Percentiles rank a stretch among this genome's conserved stretches.
Evolutionary conservation across 2,888 invertebrate species (phyloP).

Genomic region (Lithophane ornitopus): DNA sequence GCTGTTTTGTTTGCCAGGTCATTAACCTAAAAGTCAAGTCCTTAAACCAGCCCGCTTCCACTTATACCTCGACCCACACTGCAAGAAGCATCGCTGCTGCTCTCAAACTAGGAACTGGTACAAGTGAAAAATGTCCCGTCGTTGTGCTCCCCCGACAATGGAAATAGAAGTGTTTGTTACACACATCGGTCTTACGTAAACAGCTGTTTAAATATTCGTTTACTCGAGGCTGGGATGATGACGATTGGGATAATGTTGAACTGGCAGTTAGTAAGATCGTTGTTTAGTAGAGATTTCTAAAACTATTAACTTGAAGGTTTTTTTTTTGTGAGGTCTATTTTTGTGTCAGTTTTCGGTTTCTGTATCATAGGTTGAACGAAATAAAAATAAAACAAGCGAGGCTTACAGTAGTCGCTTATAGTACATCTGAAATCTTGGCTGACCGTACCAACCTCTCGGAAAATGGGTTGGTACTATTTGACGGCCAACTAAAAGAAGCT

Average conservation of each 20-base stretch:
- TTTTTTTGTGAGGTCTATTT: background rate
- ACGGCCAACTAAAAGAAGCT: background rate
- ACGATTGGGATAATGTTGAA: slow-evolving; percentile 20
- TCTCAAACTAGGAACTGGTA: slow-evolving; percentile 75
- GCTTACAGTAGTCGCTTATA: too few species aligned
- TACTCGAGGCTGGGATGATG: slow-evolving; percentile 34
- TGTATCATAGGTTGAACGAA: background rate
- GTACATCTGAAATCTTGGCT: too few species aligned
- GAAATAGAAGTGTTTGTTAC: slow-evolving; percentile 69
- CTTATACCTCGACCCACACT: slow-evolving; percentile 46
- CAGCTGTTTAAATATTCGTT: slow-evolving; percentile 64
- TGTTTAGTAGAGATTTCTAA: background rate
- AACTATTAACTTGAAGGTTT: background rate
- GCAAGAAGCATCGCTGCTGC: slow-evolving; percentile 71
- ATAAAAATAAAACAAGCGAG: background rate
- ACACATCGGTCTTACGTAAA: slow-evolving; percentile 64
- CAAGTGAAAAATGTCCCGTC: slow-evolving; percentile 78
- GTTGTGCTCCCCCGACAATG: slow-evolving; percentile 72
- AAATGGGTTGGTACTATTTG: too few species aligned
- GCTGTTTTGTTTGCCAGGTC: background rate
- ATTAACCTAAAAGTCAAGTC: background rate
- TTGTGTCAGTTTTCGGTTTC: background rate
- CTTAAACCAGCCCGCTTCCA: background rate
- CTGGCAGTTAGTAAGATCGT: background rate
- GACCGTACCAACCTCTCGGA: too few species aligned